phyloP scores from a whole-genome alignment of 2,888 invertebrate species.

The Drosophila multiciliata region DNA sequence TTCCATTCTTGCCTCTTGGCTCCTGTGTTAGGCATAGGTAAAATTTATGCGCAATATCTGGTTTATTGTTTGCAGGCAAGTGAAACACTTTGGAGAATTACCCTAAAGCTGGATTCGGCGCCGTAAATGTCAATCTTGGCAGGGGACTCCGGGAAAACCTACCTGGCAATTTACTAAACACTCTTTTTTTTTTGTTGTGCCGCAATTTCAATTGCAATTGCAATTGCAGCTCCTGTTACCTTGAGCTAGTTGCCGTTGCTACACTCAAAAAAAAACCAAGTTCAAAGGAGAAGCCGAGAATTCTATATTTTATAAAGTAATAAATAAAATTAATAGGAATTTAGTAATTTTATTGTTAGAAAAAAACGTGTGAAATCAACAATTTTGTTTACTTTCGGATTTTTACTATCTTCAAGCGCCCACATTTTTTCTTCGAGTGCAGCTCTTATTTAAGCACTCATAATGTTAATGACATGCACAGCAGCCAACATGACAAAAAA shows the following conservation, averaged over 20 bases:
- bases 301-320: too few species aligned
- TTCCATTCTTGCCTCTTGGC: background rate
- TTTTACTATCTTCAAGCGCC: background rate
- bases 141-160: background rate
- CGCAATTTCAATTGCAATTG: constrained; percentile 34
- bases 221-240: constrained; percentile 77
- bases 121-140: constrained; percentile 53
- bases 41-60: constrained; percentile 76
- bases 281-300: background rate
- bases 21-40: constrained; percentile 44
- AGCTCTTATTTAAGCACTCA: constrained; percentile 70
- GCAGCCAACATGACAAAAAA: constrained; percentile 3
- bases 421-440: background rate
- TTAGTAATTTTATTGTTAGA: background rate
- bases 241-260: constrained; percentile 59
- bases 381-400: background rate
- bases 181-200: constrained; percentile 15
- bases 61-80: constrained; percentile 78
- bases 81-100: constrained; percentile 80
- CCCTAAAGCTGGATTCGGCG: constrained; percentile 31
- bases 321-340: background rate
- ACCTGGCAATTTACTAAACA: constrained; percentile 53
- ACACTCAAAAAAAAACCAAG: background rate
- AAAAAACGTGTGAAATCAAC: background rate
- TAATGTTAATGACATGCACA: constrained; percentile 81